Base-by-base conservation (phyloP, 2,113 vertebrate genomes). In the Perca fluviatilis region DNA sequence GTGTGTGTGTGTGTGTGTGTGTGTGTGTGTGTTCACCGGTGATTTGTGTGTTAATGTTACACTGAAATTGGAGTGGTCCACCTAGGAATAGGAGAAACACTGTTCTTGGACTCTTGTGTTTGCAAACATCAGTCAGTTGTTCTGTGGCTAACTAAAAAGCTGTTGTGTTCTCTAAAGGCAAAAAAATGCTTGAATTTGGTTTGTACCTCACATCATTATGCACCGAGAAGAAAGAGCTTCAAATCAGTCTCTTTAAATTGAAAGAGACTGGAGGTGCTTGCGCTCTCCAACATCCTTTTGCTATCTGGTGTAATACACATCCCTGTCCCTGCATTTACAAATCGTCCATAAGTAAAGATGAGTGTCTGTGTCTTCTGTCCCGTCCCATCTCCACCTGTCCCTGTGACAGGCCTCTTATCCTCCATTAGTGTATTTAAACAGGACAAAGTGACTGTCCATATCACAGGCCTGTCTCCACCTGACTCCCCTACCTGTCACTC, bases 341-440 rank as follows among this genome's bases (percentile, higher is more conserved):
- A 80, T 80, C 25, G 53, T 67, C 73, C 30, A 40, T 18, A 54
- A 73, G 85, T 58, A 65, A 77, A 83, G 65, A 86, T 84, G 74
- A 85, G 81, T 57, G 84, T 90, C 82, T 87, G 82, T 82, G 84
- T 89, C 85, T 90, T 87, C 84, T 83, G 93, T 94, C 93, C 67
- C 23, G 7, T 91, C 86, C 61, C 76, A 94, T 94, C 88, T 91
- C 69, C 78, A 84, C 72, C 86, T n/a, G 87, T 76, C 83, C 76
- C 82, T 3, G 23, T 88, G 93, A 94, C 87, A 81, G 73, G 80
- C 82, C 85, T 92, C 92, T 95, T 93, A 93, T 93, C 86, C 89
- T 76, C 89, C 83, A 91, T 95, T 95, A 94, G 93, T 94, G 86
- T 89, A 72, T 92, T 94, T 94, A 94, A 94, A 90, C 86, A 93